A percentile compares a stretch with the other conserved stretches of the same genome.
Evolutionary conservation across 2,797 vertebrate species (phyloP).

Genomic region (Moxostoma hubbsi): DNA sequence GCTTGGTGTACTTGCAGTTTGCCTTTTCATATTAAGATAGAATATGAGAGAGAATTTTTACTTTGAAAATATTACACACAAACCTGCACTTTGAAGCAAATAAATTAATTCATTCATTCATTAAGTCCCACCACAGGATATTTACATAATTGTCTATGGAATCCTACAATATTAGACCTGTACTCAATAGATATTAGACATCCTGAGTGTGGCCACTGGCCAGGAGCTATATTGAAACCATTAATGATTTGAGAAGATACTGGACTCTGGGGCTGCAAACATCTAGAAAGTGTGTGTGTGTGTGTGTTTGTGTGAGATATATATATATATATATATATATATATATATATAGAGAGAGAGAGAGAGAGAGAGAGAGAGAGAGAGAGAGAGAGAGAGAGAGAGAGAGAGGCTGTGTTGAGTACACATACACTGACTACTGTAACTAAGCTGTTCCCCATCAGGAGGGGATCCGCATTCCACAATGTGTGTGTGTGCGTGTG

Average conservation of each 20-base stretch:
- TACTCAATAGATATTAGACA: slow-evolving; percentile 1
- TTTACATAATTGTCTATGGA: slow-evolving; percentile 2
- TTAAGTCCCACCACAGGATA: not conserved
- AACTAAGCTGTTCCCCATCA: slow-evolving; percentile 38
- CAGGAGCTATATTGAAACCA: slow-evolving; percentile 9
- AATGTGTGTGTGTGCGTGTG: slow-evolving; percentile 2
- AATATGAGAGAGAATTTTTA: no score
- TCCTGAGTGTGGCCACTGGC: slow-evolving; percentile 1
- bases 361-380: no score
- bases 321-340: no score
- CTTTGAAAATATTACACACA: not conserved
- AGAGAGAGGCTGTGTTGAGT: slow-evolving; percentile 27
- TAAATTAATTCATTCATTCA: not conserved
- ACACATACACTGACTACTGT: slow-evolving; percentile 17
- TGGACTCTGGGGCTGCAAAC: not conserved
- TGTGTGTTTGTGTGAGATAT: no score
- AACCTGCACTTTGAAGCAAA: not conserved
- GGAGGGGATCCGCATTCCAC: slow-evolving; percentile 21
- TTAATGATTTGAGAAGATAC: slow-evolving; percentile 3
- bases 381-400: not conserved
- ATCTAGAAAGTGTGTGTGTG: not conserved
- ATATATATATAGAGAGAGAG: no score
- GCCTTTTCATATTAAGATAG: no score
- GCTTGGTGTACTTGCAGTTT: no score
- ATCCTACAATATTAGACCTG: slow-evolving; percentile 4